Evolutionary conservation across 1,140 invertebrate genomes (phyloP).

Genomic region (Grapholita molesta): DNA sequence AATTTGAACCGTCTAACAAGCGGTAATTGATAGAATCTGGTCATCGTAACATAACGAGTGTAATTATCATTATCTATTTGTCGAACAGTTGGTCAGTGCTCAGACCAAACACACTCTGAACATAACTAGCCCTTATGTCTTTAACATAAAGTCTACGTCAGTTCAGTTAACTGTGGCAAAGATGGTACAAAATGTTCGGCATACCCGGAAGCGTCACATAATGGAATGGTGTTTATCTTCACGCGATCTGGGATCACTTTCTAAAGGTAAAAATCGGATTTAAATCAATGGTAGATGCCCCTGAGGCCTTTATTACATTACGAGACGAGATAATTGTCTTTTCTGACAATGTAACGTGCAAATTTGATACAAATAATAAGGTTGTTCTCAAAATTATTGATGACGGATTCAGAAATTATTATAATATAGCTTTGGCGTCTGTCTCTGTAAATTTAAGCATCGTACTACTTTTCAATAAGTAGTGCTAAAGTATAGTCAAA

Average conservation of each 20-base stretch:
- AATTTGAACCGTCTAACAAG: slow-evolving; percentile 22
- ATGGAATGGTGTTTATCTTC: slow-evolving; percentile 26
- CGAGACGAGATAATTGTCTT: neutral
- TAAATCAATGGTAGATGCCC: slow-evolving; percentile 19
- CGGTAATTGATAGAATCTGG: slow-evolving; percentile 32
- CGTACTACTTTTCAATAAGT: too few species aligned
- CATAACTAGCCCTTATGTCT: neutral
- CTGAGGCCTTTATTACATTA: neutral
- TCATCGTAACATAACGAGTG: slow-evolving; percentile 26
- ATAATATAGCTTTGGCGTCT: neutral
- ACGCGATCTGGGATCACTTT: slow-evolving; percentile 33
- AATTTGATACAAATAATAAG: neutral
- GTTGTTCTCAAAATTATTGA: neutral
- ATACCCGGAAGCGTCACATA: slow-evolving; percentile 38
- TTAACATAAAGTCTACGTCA: neutral
- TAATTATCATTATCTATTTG: slow-evolving; percentile 30
- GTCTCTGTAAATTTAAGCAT: neutral
- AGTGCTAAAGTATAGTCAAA: too few species aligned
- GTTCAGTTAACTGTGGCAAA: neutral
- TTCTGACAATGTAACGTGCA: neutral
- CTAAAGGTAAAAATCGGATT: slow-evolving; percentile 26
- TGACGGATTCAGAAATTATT: neutral
- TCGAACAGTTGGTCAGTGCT: slow-evolving; percentile 22
- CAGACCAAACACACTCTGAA: neutral
- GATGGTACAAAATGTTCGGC: slow-evolving; percentile 27